Base-by-base conservation (phyloP, 2,113 vertebrate genomes). In the Dipodomys ordii region DNA sequence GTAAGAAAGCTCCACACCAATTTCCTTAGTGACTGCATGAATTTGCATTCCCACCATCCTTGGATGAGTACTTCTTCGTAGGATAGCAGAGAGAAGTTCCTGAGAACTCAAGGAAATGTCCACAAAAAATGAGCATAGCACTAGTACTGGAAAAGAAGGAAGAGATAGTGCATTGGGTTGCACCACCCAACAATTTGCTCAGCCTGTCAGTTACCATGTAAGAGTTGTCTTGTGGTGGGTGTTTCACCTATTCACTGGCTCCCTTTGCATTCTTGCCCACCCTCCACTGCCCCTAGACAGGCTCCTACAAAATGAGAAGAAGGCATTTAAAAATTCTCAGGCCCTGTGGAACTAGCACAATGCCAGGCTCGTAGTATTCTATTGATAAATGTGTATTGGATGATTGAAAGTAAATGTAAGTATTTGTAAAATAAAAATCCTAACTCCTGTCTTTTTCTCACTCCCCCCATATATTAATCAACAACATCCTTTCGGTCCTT, bases 341-440 rank as follows among this genome's bases (percentile, higher is more conserved):
- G 28, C 32, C 3, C 25, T 39, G 64, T 11, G 12, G 18, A 68
- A 57, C 32, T 7, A 46, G 23, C 77, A 79, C 8, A 30, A 44
- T 18, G 23, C 53, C 85, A 93, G 25, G 1, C 3, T 77, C 19
- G 8, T 49, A 32, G 28, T 16, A 93, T 65, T 87, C 73, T 81
- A n/a, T 91, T 69, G 82, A 53, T 68, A 44, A 76, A 30, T 67
- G 18, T 62, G 90, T 68, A 11, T 39, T 83, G 65, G 22, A 13
- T 90, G 6, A 53, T 60, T 83, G 39, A 74, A 82, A 76, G 53
- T 30, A 74, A 18, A 79, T 28, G n/a, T 69, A 79, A 7, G 3
- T 57, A 25, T 78, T 39, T 30, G 62, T 74, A 79, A 92, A 93
- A 67, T 90, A 91, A 84, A 87, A 72, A 68, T 5, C 5, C 25